Evolutionary conservation across 2,888 invertebrate genomes (phyloP).

Genomic region (Vannuccia rotundouncinata): DNA sequence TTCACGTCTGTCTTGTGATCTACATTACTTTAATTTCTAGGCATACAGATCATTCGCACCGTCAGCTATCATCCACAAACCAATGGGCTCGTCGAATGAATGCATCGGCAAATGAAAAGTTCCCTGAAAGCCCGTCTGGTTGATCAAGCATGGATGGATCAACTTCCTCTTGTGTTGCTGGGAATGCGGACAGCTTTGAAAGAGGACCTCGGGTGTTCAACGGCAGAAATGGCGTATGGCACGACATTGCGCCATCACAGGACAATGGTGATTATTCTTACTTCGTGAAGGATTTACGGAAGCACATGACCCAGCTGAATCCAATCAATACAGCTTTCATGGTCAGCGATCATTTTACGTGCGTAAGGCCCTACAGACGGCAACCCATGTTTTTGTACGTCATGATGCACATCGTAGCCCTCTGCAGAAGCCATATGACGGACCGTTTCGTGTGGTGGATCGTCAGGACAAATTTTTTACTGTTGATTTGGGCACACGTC

Average conservation of each 20-base stretch:
- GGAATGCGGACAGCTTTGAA: constrained; percentile 46
- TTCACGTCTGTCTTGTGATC: constrained; percentile 44
- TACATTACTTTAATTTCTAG: constrained; percentile 18
- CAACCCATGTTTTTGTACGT: constrained; percentile 2
- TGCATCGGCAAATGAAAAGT: constrained; percentile 55
- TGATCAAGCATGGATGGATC: constrained; percentile 44
- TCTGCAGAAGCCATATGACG: neutral
- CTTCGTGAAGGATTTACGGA: neutral
- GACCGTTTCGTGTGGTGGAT: neutral
- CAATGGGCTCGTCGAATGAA: constrained; percentile 55
- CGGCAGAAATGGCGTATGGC: constrained; percentile 11
- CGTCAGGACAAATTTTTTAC: neutral
- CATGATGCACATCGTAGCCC: neutral
- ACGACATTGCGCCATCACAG: neutral
- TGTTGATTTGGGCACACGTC: neutral
- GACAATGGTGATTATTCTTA: neutral
- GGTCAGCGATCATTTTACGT: neutral
- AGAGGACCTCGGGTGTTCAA: constrained; percentile 39
- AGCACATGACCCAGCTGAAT: neutral
- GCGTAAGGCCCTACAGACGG: neutral
- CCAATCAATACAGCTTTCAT: neutral
- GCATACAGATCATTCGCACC: constrained; percentile 28
- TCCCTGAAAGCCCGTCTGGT: constrained; percentile 44
- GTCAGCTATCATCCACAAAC: constrained; percentile 43
- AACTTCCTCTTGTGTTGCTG: constrained; percentile 47